phyloP scores from a whole-genome alignment of 2,113 vertebrate species.

The Petromus typicus region DNA sequence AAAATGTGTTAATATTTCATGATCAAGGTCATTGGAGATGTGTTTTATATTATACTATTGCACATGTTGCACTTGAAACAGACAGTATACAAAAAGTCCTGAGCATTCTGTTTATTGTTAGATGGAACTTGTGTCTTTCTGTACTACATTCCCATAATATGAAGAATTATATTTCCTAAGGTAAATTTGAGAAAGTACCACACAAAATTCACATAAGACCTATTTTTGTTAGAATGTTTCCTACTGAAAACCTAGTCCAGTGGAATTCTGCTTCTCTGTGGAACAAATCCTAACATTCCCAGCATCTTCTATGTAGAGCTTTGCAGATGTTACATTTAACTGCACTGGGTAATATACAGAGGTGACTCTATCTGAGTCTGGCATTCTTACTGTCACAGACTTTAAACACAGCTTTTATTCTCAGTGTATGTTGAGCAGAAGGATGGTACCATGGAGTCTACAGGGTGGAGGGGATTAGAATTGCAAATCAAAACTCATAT shows the following conservation, averaged over 20 bases:
- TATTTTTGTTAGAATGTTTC: conserved; percentile 3
- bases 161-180: not conserved
- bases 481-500: not conserved
- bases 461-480: no score
- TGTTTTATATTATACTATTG: not conserved
- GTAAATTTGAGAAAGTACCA: conserved; percentile 1
- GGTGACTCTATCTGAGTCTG: conserved; percentile 14
- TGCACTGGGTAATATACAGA: not conserved
- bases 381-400: not conserved
- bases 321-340: not conserved
- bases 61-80: not conserved
- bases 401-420: conserved; percentile 8
- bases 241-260: not conserved
- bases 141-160: fast-evolving
- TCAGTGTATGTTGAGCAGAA: not conserved
- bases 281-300: not conserved
- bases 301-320: not conserved
- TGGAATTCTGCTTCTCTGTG: not conserved
- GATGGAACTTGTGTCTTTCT: not conserved
- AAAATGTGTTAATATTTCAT: not conserved
- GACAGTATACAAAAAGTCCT: not conserved
- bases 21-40: not conserved
- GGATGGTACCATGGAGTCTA: not conserved
- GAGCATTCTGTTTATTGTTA: conserved; percentile 17
- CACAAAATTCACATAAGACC: not conserved